Conservation (phyloP, 2,113 vertebrate genomes). For the Calyptomena viridis region DNA sequence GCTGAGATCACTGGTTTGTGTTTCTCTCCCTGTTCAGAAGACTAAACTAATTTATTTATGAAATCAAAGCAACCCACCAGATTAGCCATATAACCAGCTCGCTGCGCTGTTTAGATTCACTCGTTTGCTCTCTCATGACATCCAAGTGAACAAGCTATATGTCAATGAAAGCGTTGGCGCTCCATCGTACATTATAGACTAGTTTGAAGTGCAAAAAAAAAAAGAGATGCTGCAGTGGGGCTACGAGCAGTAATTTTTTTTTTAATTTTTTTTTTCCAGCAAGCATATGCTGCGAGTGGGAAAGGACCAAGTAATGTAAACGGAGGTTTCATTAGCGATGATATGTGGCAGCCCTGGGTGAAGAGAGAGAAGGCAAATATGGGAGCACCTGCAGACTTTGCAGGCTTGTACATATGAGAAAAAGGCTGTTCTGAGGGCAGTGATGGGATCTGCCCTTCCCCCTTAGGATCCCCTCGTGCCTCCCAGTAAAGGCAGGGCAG, state of each 20-base stretch:
- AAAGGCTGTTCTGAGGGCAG: background rate
- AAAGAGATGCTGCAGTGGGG: conserved; percentile 54
- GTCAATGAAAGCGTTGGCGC: conserved; percentile 65
- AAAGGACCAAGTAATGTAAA: conserved; percentile 42
- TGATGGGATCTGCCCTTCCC: background rate
- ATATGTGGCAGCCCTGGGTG: background rate
- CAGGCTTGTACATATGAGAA: background rate
- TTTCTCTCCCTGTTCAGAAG: conserved; percentile 35
- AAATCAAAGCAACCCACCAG: conserved; percentile 59
- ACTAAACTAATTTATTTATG: conserved; percentile 60
- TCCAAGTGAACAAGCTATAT: conserved; percentile 70
- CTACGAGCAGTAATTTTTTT: conserved; percentile 26
- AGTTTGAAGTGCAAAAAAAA: conserved; percentile 61
- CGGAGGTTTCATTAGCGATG: conserved; percentile 57
- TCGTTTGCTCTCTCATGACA: conserved; percentile 67
- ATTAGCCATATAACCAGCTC: conserved; percentile 63
- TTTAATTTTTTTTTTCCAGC: conserved; percentile 19
- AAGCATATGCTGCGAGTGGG: conserved; percentile 62
- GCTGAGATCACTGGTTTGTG: background rate
- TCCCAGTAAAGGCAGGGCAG: rapidly evolving
- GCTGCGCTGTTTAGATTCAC: conserved; percentile 46
- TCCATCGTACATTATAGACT: conserved; percentile 54
- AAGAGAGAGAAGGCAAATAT: conserved; percentile 23
- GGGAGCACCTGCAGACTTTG: background rate
- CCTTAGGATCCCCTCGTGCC: background rate